These are phyloP conservation scores for Novumbra hubbsi DNA, from an alignment of 2,797 vertebrate genomes.

Conservation along the genomic window DNA sequence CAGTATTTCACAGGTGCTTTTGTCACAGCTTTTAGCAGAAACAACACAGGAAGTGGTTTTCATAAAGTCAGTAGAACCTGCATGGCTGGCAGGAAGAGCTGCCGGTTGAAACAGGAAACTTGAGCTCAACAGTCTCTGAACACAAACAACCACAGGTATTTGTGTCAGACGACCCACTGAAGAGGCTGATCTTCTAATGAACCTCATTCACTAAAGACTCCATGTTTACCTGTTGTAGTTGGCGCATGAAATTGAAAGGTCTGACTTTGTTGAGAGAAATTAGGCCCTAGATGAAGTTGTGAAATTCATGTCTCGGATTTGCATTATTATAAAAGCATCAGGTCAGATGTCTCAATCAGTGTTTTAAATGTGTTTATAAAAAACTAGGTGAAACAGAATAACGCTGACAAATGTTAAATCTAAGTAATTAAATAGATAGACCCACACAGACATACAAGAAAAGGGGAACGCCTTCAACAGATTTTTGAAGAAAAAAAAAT, in stretches of 20 bases:
- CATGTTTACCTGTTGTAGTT: neutral
- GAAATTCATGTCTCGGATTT: neutral
- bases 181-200: neutral
- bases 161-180: slow-evolving; percentile 3
- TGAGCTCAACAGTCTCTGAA: slow-evolving; percentile 60
- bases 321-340: neutral
- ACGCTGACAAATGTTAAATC: neutral
- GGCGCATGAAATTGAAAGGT: neutral
- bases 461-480: neutral
- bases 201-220: neutral
- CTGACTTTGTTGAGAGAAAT: neutral
- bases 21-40: slow-evolving; percentile 25
- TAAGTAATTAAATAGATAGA: neutral
- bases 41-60: slow-evolving; percentile 74
- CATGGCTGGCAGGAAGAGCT: slow-evolving; percentile 58
- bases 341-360: neutral
- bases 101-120: slow-evolving; percentile 66
- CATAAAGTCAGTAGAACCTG: slow-evolving; percentile 30
- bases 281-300: neutral
- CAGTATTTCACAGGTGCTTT: slow-evolving; percentile 53
- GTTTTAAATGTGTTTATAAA: neutral
- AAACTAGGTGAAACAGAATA: neutral
- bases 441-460: neutral
- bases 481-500: neutral
- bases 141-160: slow-evolving; percentile 31